phyloP scores from a whole-genome alignment of 2,113 vertebrate species.

The Muntiacus muntjak region DNA sequence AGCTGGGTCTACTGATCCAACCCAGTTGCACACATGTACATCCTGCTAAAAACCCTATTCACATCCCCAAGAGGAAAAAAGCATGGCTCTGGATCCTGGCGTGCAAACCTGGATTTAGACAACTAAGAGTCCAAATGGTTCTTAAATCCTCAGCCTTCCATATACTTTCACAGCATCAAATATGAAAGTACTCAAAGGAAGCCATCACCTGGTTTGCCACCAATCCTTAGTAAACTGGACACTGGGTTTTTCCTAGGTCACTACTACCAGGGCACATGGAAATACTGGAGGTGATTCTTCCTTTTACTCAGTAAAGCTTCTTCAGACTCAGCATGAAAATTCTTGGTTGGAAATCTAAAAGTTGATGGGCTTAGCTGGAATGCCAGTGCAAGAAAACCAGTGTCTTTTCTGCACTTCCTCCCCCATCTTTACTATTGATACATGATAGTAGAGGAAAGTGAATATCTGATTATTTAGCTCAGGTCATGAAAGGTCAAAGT shows the following conservation, averaged over 20 bases:
- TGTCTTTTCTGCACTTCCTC: not conserved
- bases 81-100: not conserved
- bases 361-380: not conserved
- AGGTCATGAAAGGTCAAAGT: not conserved
- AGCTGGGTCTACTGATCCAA: no score
- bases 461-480: not conserved
- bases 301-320: not conserved
- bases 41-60: not conserved
- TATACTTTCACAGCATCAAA: not conserved
- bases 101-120: not conserved
- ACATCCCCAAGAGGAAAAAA: not conserved
- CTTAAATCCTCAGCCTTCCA: not conserved
- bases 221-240: not conserved
- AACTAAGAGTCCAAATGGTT: not conserved
- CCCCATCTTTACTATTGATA: not conserved
- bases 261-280: not conserved
- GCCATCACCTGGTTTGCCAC: not conserved
- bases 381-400: not conserved
- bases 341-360: not conserved
- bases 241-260: not conserved
- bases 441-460: not conserved
- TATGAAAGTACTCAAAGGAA: not conserved
- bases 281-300: not conserved
- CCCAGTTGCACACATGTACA: rapidly evolving
- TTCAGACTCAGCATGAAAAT: not conserved